Conservation (phyloP, 2,113 vertebrate genomes). For the Plecotus auritus region DNA sequence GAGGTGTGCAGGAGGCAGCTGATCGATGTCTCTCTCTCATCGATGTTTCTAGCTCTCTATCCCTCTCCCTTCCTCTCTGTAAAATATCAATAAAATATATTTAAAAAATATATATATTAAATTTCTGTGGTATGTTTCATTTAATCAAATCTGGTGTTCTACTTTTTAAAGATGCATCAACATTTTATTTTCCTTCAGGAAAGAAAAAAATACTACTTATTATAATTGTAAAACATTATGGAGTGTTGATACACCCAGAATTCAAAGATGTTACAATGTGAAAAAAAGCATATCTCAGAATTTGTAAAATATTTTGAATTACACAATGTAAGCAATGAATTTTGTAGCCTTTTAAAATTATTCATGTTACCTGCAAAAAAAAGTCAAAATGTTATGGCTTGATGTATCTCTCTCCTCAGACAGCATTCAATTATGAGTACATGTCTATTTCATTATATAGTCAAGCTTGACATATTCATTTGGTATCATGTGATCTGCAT, state of each 20-base stretch:
- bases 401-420: not conserved
- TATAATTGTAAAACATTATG: not conserved
- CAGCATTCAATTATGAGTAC: not conserved
- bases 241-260: not conserved
- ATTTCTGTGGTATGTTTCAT: not conserved
- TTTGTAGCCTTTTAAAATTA: conserved; percentile 21
- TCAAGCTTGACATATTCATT: not conserved
- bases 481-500: not conserved
- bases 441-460: not conserved
- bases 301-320: not conserved
- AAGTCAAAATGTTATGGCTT: not conserved
- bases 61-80: no score
- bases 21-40: no score
- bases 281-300: not conserved
- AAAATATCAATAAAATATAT: no score
- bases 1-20: no score
- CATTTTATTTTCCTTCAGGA: conserved; percentile 20
- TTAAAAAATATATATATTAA: no score
- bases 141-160: not conserved
- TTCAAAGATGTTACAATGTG: not conserved
- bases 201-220: not conserved
- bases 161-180: not conserved
- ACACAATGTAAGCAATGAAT: not conserved
- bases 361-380: not conserved
- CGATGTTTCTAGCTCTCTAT: no score